phyloP scores from a whole-genome alignment of 2,797 vertebrate species.

The Orestias chungarensis region DNA sequence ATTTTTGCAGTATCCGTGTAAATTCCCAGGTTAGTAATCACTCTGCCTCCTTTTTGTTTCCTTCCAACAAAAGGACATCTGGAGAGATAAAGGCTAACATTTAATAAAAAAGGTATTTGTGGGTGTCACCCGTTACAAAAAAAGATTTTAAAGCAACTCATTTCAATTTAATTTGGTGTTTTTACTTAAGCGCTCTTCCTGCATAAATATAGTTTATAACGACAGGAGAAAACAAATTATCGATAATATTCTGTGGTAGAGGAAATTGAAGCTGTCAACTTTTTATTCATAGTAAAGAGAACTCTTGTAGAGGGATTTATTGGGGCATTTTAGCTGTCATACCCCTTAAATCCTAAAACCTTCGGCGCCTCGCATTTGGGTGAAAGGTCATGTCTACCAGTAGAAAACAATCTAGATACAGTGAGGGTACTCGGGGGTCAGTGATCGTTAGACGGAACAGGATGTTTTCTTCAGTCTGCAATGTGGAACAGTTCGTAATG shows the following conservation, averaged over 20 bases:
- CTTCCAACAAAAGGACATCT: conserved; percentile 29
- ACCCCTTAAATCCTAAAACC: conserved; percentile 60
- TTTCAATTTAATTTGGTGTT: background rate
- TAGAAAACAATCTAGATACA: background rate
- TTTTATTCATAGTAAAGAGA: conserved; percentile 30
- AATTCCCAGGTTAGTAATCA: conserved; percentile 41
- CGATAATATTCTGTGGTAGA: conserved; percentile 15
- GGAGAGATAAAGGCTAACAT: conserved; percentile 8
- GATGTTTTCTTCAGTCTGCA: conserved; percentile 34
- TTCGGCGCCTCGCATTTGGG: conserved; percentile 47
- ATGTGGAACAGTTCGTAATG: conserved; percentile 48
- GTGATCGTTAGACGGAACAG: conserved; percentile 35
- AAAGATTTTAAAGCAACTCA: conserved; percentile 15
- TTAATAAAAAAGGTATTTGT: background rate
- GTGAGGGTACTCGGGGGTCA: conserved; percentile 31
- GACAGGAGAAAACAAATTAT: conserved; percentile 12
- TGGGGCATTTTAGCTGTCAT: conserved; percentile 48
- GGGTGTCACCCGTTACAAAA: background rate
- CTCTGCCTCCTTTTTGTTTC: conserved; percentile 19
- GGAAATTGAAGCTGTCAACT: conserved; percentile 18
- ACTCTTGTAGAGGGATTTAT: conserved; percentile 40
- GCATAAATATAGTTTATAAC: conserved; percentile 27
- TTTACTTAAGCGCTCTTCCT: background rate
- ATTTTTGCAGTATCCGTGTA: conserved; percentile 43
- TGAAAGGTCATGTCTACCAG: conserved; percentile 54